These are phyloP conservation scores for Leptobrachium leishanense DNA, from an alignment of 2,113 vertebrate species.

Conservation along the genomic window DNA sequence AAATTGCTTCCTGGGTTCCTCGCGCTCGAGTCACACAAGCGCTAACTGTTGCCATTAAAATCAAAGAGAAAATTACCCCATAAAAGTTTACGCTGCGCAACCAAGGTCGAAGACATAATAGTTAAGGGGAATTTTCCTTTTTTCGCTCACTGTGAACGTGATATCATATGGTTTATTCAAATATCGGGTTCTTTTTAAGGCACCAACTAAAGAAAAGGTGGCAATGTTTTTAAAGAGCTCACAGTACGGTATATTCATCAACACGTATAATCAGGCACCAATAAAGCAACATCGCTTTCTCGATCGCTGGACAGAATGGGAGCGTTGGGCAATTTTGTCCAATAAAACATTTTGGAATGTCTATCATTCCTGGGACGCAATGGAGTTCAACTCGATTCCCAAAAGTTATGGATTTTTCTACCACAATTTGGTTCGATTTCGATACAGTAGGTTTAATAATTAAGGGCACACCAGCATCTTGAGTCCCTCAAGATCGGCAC, in stretches of 20 bases:
- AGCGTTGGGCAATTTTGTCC: background rate
- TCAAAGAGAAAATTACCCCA: background rate
- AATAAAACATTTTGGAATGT: slow-evolving; percentile 6
- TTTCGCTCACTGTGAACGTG: background rate
- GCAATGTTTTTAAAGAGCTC: slow-evolving; percentile 11
- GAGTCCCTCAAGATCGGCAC: too few species aligned
- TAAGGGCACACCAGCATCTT: too few species aligned
- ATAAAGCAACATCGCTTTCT: background rate
- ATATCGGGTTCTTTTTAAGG: slow-evolving; percentile 40
- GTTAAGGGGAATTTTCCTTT: background rate
- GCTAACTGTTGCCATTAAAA: background rate
- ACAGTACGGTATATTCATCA: slow-evolving; percentile 45
- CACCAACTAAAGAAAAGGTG: slow-evolving; percentile 40
- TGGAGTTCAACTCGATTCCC: too few species aligned
- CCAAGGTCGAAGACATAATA: background rate
- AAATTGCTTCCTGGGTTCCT: background rate
- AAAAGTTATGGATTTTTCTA: too few species aligned
- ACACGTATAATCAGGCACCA: slow-evolving; percentile 3
- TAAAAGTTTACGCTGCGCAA: background rate
- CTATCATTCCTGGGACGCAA: too few species aligned
- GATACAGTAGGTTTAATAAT: too few species aligned
- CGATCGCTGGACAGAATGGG: background rate
- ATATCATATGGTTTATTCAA: slow-evolving; percentile 41
- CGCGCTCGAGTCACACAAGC: background rate
- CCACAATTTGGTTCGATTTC: too few species aligned